Evolutionary conservation across 92 coral and sea anemone species (phyloP), one percentile per base, ranked within the genome.

Genomic region (Meandrina meandrites): DNA sequence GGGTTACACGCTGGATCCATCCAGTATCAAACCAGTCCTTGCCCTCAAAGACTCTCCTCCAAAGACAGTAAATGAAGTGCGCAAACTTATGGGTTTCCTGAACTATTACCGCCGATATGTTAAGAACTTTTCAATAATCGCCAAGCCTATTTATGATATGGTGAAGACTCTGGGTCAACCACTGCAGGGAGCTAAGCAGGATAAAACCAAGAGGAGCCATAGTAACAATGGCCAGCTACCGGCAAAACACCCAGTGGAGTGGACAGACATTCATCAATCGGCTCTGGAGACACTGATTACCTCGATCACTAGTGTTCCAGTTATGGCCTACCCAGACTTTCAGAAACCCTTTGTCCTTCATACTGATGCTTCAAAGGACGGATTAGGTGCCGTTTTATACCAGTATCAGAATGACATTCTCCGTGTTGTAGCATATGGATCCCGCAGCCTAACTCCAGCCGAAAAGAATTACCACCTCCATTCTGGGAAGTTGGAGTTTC

Each of bases 1-100:
- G n/a, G 88, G 90, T 68, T 86, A 89, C 80, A 77, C 50, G 30
- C 82, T 85, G 13, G 94, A 91, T 27, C 92, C 94, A 75, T 64
- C 89, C 72, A 82, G 84, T 50, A 87, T 87, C 27, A 86, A 87
- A 68, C 76, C 92, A 8, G 88, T 92, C 74, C 92, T 89, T n/a
- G 69, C 70, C 0, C 90, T 88, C 27, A 91, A 57, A 80, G 78
- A 88, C 82, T 58, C 81, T 32, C 75, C 88, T 84, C 92, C 92
- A 24, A 91, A 86, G 90, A 91, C 94, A 31, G 90, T 91, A 7
- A 86, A 72, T 51, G 94, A 91, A 32, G 88, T 91, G 67, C 60
- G 87, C 54, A 91, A 82, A 81, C 87, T 88, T n/a, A 88, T 84
- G 91, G 94, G 94, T 15, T 88, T 91, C 66, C 86, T 91, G 75